Percentiles rank a stretch among this genome's conserved stretches.
phyloP scores from a whole-genome alignment of 2,888 invertebrate species.

The Rotaria socialis region DNA sequence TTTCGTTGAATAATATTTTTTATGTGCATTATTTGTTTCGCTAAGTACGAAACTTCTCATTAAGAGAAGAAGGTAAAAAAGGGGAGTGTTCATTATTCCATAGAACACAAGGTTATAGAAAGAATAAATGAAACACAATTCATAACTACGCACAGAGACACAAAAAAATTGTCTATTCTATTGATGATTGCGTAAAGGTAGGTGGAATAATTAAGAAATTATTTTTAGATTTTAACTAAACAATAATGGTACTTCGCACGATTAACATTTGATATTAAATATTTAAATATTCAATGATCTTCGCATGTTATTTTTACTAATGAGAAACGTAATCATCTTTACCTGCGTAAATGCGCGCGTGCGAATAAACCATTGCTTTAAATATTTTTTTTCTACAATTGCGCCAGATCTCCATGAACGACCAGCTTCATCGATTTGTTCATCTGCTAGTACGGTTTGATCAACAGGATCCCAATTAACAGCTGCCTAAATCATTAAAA shows the following conservation, averaged over 20 bases:
- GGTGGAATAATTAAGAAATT: neutral
- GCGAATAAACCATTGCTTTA: constrained; percentile 89
- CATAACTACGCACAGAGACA: neutral
- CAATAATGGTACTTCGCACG: constrained; percentile 47
- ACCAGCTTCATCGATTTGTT: constrained; percentile 87
- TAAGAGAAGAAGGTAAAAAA: neutral
- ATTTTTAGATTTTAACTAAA: neutral
- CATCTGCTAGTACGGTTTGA: constrained; percentile 90
- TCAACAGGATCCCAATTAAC: constrained; percentile 99
- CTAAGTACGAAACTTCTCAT: neutral
- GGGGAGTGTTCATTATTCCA: neutral
- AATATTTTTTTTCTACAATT: constrained; percentile 77
- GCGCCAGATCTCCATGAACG: constrained; percentile 94
- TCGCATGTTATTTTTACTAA: neutral
- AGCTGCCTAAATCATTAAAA: constrained; percentile 64
- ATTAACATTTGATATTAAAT: neutral
- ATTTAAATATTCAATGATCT: neutral
- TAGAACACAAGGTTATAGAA: neutral
- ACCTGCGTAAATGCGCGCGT: constrained; percentile 68
- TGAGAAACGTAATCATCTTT: neutral
- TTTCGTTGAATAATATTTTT: neutral
- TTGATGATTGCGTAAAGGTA: neutral
- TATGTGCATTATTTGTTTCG: neutral
- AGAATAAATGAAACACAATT: neutral
- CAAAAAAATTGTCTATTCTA: neutral